These are phyloP conservation scores for Enhydra lutris DNA, from an alignment of 2,113 vertebrate species.

Conservation along the genomic window DNA sequence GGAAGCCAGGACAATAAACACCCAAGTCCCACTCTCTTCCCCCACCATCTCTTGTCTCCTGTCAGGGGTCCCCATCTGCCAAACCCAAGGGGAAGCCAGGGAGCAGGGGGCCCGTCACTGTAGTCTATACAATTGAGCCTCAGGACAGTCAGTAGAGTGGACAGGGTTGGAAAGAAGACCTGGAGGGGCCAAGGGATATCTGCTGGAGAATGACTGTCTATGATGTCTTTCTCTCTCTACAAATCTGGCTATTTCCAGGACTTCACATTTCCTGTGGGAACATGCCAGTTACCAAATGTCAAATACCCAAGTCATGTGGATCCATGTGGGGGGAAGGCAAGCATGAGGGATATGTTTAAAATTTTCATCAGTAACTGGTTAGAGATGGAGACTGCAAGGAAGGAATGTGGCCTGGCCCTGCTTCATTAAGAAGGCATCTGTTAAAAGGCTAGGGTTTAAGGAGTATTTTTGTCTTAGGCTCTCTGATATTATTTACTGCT, in stretches of 20 bases:
- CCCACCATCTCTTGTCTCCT: neutral
- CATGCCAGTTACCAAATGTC: neutral
- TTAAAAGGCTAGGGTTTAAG: neutral
- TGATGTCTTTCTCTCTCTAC: neutral
- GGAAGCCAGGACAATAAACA: neutral
- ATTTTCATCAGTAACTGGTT: neutral
- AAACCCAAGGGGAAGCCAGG: neutral
- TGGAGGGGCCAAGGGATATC: neutral
- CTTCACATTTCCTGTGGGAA: neutral
- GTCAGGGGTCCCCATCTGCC: too few species aligned
- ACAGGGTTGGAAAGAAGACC: neutral
- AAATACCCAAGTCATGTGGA: neutral
- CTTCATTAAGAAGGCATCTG: neutral
- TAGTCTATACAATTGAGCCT: neutral
- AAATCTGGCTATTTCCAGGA: neutral
- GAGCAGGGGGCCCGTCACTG: accelerated
- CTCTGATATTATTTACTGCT: neutral
- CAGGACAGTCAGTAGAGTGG: neutral
- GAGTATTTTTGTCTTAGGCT: neutral
- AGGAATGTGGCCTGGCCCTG: neutral
- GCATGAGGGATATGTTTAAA: neutral
- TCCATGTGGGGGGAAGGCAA: neutral
- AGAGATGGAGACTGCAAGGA: neutral
- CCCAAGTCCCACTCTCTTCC: neutral
- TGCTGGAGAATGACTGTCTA: neutral